These are phyloP conservation scores for Eurystomus gularis DNA, from an alignment of 2,113 vertebrate genomes.

Conservation along the genomic window DNA sequence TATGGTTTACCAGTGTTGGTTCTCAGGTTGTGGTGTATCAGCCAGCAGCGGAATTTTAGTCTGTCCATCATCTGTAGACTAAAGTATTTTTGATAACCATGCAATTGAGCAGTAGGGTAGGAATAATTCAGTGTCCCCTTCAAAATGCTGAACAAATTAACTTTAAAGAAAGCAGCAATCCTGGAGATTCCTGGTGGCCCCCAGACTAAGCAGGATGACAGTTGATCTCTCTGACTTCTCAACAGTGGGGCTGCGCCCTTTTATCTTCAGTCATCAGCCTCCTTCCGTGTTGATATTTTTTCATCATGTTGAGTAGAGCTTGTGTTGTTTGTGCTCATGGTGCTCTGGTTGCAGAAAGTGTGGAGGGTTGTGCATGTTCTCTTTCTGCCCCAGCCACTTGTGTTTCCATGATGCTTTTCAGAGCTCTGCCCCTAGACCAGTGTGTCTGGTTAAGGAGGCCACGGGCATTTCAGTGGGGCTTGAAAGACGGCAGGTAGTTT, in stretches of 20 bases:
- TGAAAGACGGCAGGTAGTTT: background rate
- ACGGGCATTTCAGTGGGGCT: background rate
- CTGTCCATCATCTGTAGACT: background rate
- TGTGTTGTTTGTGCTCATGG: rapidly evolving
- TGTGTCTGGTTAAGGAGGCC: background rate
- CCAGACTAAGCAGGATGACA: background rate
- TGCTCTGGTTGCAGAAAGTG: background rate
- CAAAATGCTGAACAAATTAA: background rate
- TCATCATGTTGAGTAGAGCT: background rate
- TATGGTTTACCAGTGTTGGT: background rate
- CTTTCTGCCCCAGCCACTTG: rapidly evolving
- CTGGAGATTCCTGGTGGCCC: background rate
- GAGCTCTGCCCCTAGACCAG: background rate
- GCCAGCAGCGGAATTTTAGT: background rate
- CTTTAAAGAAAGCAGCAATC: background rate
- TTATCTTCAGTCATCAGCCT: background rate
- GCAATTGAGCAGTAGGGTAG: background rate
- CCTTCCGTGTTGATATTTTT: background rate
- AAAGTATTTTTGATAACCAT: background rate
- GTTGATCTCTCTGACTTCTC: background rate
- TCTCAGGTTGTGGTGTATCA: background rate
- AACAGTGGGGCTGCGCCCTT: background rate
- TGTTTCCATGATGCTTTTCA: background rate
- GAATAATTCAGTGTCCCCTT: background rate
- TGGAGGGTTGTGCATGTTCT: background rate